Evolutionary conservation across 2,113 vertebrate species (phyloP).

Genomic region (Megaceryle torquata): DNA sequence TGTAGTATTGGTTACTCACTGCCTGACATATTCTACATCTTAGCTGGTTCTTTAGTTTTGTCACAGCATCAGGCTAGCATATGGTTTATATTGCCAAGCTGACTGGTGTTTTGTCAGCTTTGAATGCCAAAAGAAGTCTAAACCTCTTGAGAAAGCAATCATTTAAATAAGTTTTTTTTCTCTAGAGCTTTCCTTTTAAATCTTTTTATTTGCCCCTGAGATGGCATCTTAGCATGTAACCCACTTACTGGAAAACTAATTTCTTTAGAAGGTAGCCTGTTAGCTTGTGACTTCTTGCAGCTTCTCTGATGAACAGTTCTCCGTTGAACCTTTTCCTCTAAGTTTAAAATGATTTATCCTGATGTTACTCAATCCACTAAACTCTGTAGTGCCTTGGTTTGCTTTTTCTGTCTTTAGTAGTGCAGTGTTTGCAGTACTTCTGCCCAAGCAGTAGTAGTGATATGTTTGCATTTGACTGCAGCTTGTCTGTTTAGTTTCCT

Average conservation of each 20-base stretch:
- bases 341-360: background rate
- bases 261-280: background rate
- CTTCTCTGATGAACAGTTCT: background rate
- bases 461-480: background rate
- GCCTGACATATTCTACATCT: background rate
- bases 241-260: background rate
- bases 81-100: background rate
- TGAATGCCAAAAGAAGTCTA: background rate
- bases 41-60: background rate
- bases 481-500: background rate
- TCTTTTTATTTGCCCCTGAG: background rate
- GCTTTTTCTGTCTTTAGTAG: background rate
- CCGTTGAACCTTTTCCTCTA: background rate
- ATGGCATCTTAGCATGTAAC: background rate
- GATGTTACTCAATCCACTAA: background rate
- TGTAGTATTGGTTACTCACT: background rate
- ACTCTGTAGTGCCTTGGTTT: background rate
- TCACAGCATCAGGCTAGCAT: background rate
- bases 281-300: background rate
- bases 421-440: background rate
- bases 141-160: background rate
- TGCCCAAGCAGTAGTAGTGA: background rate
- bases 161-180: background rate
- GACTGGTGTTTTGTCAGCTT: background rate
- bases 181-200: background rate